Conservation (phyloP, 2,797 vertebrate species). For the Momotus momota region DNA sequence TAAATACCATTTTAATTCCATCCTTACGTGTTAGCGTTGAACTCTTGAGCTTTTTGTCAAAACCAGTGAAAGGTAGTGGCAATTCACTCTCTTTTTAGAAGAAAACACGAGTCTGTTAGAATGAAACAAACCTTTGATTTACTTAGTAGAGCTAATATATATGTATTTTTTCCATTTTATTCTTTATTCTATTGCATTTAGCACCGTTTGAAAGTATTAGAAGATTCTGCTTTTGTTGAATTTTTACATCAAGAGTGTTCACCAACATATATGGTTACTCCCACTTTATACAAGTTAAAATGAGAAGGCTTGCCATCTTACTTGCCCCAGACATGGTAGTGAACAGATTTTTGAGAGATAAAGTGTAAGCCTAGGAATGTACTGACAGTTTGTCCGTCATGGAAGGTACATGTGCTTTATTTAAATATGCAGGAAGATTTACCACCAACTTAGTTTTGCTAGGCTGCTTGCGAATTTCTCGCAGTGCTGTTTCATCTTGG, state of each 20-base stretch:
- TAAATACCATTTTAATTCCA: background rate
- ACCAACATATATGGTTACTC: background rate
- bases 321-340: background rate
- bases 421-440: background rate
- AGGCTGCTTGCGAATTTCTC: background rate
- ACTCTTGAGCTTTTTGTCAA: background rate
- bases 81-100: background rate
- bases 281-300: background rate
- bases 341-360: background rate
- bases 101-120: background rate
- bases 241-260: background rate
- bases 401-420: background rate
- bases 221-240: background rate
- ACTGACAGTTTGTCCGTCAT: background rate
- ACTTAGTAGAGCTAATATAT: background rate
- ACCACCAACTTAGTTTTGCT: conserved; percentile 38
- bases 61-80: background rate
- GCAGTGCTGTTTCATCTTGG: conserved; percentile 39
- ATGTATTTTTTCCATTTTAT: background rate
- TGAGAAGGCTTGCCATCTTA: background rate
- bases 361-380: background rate
- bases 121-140: background rate
- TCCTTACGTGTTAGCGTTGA: background rate
- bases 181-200: conserved; percentile 21
- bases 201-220: background rate